phyloP scores from a whole-genome alignment of 1,140 invertebrate genomes.

The Nylanderia fulva region DNA sequence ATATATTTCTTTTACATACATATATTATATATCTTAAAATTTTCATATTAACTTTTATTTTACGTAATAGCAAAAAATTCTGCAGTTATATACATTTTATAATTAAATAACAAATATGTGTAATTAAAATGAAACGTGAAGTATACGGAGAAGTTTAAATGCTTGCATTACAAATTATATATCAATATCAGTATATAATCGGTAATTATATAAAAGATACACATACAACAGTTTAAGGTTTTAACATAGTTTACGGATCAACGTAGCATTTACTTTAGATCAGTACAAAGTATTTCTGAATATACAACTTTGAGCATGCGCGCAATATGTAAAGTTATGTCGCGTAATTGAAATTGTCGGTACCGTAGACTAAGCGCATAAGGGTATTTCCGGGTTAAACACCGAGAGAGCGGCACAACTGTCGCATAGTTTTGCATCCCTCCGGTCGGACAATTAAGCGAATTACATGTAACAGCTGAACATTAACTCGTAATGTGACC shows the following conservation, averaged over 20 bases:
- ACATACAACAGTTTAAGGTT: background rate
- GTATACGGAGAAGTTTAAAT: background rate
- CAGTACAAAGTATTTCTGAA: constrained; percentile 7
- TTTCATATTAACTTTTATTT: background rate
- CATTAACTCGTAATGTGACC: constrained; percentile 86
- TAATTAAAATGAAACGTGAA: background rate
- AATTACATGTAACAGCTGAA: constrained; percentile 86
- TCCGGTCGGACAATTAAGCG: constrained; percentile 83
- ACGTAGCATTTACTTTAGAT: background rate
- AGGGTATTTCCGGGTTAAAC: constrained; percentile 46
- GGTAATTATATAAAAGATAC: background rate
- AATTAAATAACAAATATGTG: background rate
- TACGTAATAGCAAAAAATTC: background rate
- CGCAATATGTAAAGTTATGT: constrained; percentile 54
- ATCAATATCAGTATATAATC: background rate
- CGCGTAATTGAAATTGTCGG: constrained; percentile 57
- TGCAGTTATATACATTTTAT: background rate
- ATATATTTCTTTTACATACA: background rate
- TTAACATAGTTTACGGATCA: constrained; percentile 15
- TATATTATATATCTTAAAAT: background rate
- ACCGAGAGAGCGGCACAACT: constrained; percentile 70
- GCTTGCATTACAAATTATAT: constrained; percentile 5
- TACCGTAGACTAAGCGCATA: constrained; percentile 31
- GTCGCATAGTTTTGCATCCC: constrained; percentile 77
- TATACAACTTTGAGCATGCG: constrained; percentile 26